Evolutionary conservation across 2,888 invertebrate genomes (phyloP), one percentile per base, ranked within the genome.

Genomic region (Limnephilus auricula): DNA sequence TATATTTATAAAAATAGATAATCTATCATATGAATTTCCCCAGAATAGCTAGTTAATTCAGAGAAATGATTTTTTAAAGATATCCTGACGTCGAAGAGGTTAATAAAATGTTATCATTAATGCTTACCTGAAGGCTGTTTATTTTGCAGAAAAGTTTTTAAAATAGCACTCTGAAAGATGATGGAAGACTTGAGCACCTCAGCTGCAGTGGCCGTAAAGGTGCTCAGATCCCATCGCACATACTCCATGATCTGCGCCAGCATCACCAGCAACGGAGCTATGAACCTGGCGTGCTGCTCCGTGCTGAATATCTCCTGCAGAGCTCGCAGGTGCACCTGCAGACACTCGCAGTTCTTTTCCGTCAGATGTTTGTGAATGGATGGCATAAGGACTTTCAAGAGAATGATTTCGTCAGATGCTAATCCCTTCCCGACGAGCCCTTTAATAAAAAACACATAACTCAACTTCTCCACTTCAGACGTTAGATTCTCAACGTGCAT

Each of bases 181-280:
- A 95, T 93, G 25, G 94, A 94, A 10, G 94, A 93, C 82, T 95
- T 94, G n/a, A 96, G 93, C 45, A 95, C 94, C 13, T 92, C 89
- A 18, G 95, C 94, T n/a, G 94, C 94, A 25, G 93, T 92, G 0
- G 93, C 25, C 84, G 93, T 91, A 93, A 95, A 96, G 78, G 94
- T 94, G 34, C 94, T 94, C 13, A 95, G 94, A 89, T 94, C 95
- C 95, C 95, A 95, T 34, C 96, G 94, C 1, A 95, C 94, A 3
- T 94, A 93, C 92, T 95, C 95, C 86, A 96, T 92, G 3, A 95
- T 94, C 93, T 95, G 95, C 18, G 94, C 95, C 32, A 95, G 92
- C 95, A 95, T 95, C 0, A 95, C 95, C 79, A 96, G 93, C 94
- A 95, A 94, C 25, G 96, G 95, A 18, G 95, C 95, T 84, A 95